Evolutionary conservation across 2,797 vertebrate genomes (phyloP).

Genomic region (Lutjanus campechanus): DNA sequence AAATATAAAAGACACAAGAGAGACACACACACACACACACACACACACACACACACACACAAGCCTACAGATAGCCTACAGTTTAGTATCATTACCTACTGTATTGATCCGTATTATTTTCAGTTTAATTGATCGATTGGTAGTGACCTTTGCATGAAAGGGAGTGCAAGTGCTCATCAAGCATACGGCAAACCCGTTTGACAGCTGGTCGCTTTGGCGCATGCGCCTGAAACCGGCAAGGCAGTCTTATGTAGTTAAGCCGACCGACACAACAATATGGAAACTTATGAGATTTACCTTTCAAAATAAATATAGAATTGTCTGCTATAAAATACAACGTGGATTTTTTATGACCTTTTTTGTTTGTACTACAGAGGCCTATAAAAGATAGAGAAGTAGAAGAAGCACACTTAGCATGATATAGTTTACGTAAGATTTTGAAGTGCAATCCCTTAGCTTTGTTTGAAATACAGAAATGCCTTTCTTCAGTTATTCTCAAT

Average conservation of each 20-base stretch:
- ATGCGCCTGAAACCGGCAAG: conserved; percentile 64
- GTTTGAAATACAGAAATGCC: no score
- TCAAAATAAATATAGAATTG: conserved; percentile 46
- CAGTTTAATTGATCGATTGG: conserved; percentile 16
- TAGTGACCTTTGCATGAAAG: conserved; percentile 27
- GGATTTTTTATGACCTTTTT: neutral
- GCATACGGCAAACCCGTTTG: conserved; percentile 43
- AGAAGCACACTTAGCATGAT: no score
- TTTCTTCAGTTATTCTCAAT: no score
- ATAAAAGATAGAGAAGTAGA: fast-evolving
- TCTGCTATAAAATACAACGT: fast-evolving
- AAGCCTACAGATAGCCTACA: neutral
- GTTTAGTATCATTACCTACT: neutral
- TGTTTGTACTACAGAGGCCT: fast-evolving
- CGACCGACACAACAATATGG: neutral
- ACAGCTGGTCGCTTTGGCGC: conserved; percentile 73
- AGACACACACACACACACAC: conserved; percentile 16
- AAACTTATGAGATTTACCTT: neutral
- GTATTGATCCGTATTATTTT: neutral
- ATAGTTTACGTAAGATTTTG: no score
- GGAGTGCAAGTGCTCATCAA: conserved; percentile 18
- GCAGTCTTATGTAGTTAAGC: neutral
- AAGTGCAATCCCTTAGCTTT: no score
- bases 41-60: conserved; percentile 11
- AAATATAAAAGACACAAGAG: no score